Evolutionary conservation across 92 coral and sea anemone species (phyloP), one percentile per base, ranked within the genome.

Genomic region (Palythoa heliodiscus): DNA sequence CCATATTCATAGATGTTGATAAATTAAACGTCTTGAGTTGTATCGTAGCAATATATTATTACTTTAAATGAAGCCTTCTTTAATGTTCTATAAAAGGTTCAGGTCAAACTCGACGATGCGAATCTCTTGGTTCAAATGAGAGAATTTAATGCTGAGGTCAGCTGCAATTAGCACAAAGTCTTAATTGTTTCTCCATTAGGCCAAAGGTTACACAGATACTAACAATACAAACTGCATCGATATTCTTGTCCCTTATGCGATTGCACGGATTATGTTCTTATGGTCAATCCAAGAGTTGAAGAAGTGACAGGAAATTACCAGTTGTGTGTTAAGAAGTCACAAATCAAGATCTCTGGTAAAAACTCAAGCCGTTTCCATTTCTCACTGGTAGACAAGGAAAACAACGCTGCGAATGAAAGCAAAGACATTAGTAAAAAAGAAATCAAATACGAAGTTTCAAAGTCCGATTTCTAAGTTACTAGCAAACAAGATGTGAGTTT

Each of bases 151-250:
- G 81, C 58, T 29, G 50, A 54, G 81, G 81, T 76, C 81, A 76
- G 81, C 84, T 16, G 52, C 57, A 79, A 80, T 80, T 80, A 80
- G 43, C 84, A 80, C 84, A 80, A 67, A 47, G 74, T 80, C 74
- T 11, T 68, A 70, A 80, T 47, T 66, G 84, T 80, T 25, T 47
- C 71, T 39, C 57, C 71, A 78, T 78, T 80, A 52, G 81, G 81
- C 48, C 37, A 25, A 54, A 80, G 72, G 74, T 80, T 63, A 50
- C 40, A 80, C 12, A 22, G 58, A 23, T 53, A 23, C 14, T 11
- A 63, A 53, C 73, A 66, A 52, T 40, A 25, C 84, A 80, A 58
- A 39, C 58, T 35, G 72, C 12, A 3, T 60, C 4, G 50, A 78
- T 47, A 52, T 43, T 24, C 25, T 64, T 53, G 52, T 68, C 73